Evolutionary conservation across 2,113 vertebrate genomes (phyloP).

Genomic region (Zosterops hypoxanthus): DNA sequence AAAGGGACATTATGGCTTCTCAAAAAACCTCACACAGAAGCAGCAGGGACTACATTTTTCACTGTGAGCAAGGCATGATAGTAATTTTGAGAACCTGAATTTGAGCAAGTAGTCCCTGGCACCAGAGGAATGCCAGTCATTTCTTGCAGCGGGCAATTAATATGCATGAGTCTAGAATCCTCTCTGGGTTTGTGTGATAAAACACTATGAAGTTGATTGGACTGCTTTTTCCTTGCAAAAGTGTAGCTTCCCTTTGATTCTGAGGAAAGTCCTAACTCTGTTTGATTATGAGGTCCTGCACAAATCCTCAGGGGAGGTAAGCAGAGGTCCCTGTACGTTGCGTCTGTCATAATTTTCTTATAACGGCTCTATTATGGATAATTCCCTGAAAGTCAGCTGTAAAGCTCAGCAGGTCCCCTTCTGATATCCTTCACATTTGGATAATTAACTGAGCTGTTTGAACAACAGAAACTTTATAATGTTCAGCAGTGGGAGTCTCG

Average conservation of each 20-base stretch:
- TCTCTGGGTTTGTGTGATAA: slow-evolving; percentile 59
- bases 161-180: slow-evolving; percentile 50
- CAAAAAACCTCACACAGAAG: not conserved
- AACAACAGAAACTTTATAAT: slow-evolving; percentile 70
- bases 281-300: slow-evolving; percentile 48
- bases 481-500: slow-evolving; percentile 58
- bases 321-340: slow-evolving; percentile 34
- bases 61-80: not conserved
- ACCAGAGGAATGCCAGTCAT: not conserved
- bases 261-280: slow-evolving; percentile 21
- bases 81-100: slow-evolving; percentile 1
- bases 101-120: not conserved
- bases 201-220: slow-evolving; percentile 28
- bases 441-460: slow-evolving; percentile 69
- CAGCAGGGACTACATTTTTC: not conserved
- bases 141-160: slow-evolving; percentile 54
- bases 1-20: not conserved
- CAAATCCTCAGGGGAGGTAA: slow-evolving; percentile 54
- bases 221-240: slow-evolving; percentile 27
- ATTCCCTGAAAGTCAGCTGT: slow-evolving; percentile 53
- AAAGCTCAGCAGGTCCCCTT: slow-evolving; percentile 52
- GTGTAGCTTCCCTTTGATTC: slow-evolving; percentile 58
- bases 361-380: slow-evolving; percentile 49
- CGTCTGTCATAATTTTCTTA: slow-evolving; percentile 49
- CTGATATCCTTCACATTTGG: slow-evolving; percentile 60